Evolutionary conservation across 53 echinoderm and acorn worm genomes (phyloP), one percentile per base, ranked within the genome.

Genomic region (Paracentrotus lividus): DNA sequence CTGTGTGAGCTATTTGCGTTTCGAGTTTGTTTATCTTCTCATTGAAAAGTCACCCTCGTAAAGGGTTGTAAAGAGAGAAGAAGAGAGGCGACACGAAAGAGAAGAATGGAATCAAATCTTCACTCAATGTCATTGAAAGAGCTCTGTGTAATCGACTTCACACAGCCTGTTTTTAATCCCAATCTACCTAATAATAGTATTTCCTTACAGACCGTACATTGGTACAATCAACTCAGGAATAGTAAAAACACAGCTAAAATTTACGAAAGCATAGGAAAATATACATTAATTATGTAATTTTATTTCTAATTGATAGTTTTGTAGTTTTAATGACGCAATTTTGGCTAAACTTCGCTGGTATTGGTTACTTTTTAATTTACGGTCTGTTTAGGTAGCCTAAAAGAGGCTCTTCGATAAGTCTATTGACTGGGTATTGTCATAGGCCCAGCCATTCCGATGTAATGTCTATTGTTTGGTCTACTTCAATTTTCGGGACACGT

Each of bases 401-500:
- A 0, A 2, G 1, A 31, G 57, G 56, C 52, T 88, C 34, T 2
- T 40, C 66, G 10, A 34, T 88, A 88, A 88, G 31, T 88, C 90
- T 91, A 76, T 91, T 91, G 91, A 91, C 72, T 51, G 12, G 91
- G 72, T 75, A 91, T 91, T 91, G 91, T 91, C 72, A 36, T 76
- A 47, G 43, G 53, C 54, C 49, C 91, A 75, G 72, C 91, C 91
- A 91, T 91, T 91, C 91, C 91, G 33, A 36, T 91, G 91, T 91
- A 75, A 69, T 76, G 32, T 76, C 91, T 91, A 91, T 91, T 91
- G 91, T 91, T 91, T 52, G 49, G 51, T 75, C 49, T 69, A 75
- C 91, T 91, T 91, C 91, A 91, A 64, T 91, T 91, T 91, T 91
- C 53, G 91, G 77, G 77, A 91, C 91, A 91, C 91, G 91, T 91